These are phyloP conservation scores for Lathamus discolor DNA, from an alignment of 2,113 vertebrate genomes.

Conservation along the genomic window DNA sequence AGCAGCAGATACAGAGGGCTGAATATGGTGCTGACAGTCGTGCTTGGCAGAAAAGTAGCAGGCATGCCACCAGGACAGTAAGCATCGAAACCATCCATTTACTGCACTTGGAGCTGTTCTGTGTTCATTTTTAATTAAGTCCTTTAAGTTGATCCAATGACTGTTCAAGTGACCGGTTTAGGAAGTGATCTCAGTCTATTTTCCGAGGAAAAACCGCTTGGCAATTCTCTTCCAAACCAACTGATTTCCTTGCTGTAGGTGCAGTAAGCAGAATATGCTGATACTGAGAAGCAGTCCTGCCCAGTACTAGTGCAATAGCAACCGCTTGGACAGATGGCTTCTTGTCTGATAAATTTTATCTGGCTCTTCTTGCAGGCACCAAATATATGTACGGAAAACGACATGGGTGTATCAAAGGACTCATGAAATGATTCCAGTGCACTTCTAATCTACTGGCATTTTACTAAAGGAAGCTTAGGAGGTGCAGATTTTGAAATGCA, in stretches of 20 bases:
- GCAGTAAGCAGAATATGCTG: not conserved
- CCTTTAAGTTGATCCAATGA: not conserved
- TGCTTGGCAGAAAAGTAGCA: not conserved
- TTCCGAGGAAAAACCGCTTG: not conserved
- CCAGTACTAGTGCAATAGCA: not conserved
- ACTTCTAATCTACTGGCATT: not conserved
- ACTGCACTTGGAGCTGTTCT: not conserved
- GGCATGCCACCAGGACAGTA: rapidly evolving
- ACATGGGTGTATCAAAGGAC: not conserved
- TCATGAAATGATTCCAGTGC: not conserved
- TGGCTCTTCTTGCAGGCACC: not conserved
- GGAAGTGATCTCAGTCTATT: not conserved
- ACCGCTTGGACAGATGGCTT: not conserved
- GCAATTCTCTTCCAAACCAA: not conserved
- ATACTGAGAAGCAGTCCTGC: not conserved
- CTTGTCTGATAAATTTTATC: not conserved
- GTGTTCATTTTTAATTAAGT: not conserved
- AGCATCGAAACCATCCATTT: not conserved
- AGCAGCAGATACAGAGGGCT: not conserved
- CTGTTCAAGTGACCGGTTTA: not conserved
- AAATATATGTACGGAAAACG: not conserved
- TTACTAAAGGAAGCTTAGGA: not conserved
- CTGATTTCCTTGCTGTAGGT: not conserved
- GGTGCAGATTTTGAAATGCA: not conserved
- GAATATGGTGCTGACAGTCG: rapidly evolving